Conservation (phyloP, 2,888 invertebrate species). For the Agonopterix alstromeriana region DNA sequence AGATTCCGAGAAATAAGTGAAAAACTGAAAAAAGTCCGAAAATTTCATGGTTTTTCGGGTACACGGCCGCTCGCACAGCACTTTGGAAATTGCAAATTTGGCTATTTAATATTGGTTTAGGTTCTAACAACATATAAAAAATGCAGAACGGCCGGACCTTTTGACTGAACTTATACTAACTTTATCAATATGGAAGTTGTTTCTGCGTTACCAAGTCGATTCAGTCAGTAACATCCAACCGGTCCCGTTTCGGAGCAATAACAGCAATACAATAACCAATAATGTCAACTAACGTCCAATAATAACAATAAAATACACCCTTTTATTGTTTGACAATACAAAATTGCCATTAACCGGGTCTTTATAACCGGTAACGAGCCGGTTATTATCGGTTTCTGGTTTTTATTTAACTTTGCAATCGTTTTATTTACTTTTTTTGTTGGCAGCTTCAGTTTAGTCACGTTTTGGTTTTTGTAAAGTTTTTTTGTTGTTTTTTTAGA, state of each 20-base stretch:
- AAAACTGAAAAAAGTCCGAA: too few species aligned
- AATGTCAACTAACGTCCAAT: conserved; percentile 24
- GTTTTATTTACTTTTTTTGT: neutral
- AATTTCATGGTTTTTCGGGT: too few species aligned
- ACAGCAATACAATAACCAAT: conserved; percentile 21
- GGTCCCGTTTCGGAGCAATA: conserved; percentile 2
- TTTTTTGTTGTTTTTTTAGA: neutral
- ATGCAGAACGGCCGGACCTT: too few species aligned
- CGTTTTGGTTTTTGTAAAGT: neutral
- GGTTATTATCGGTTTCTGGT: neutral
- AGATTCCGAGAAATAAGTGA: too few species aligned
- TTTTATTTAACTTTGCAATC: conserved; percentile 1
- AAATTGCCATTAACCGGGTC: conserved; percentile 3
- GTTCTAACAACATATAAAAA: too few species aligned
- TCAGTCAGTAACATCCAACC: neutral
- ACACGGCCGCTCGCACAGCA: too few species aligned
- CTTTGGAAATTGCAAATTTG: too few species aligned
- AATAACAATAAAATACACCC: conserved; percentile 31
- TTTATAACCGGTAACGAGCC: conserved; percentile 4
- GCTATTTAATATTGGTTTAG: too few species aligned
- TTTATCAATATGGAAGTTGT: too few species aligned
- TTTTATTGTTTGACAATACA: conserved; percentile 26
- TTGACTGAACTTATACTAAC: too few species aligned
- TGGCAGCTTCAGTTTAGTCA: neutral
- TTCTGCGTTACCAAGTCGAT: too few species aligned